Evolutionary conservation across 1,140 invertebrate species (phyloP).

Genomic region (Episyrphus balteatus): DNA sequence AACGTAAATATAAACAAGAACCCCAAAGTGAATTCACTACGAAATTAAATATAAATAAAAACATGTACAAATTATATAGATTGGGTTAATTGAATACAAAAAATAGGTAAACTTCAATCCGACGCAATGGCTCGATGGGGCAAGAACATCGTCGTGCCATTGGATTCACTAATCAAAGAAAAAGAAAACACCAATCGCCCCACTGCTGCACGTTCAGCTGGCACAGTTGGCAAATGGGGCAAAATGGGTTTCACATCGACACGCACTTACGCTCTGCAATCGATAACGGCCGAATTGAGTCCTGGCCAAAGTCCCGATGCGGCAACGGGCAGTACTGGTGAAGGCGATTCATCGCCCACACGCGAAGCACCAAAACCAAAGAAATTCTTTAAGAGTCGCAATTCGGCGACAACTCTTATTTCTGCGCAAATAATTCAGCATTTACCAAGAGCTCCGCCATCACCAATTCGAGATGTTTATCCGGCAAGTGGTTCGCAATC

Average conservation of each 20-base stretch:
- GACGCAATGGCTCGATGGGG: slow-evolving; percentile 48
- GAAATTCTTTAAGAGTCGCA: slow-evolving; percentile 84
- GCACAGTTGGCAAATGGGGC: slow-evolving; percentile 85
- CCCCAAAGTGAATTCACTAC: too few species aligned
- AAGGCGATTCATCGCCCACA: slow-evolving; percentile 39
- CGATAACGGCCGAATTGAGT: slow-evolving; percentile 33
- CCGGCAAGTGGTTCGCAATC: neutral
- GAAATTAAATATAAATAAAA: too few species aligned
- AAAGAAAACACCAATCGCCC: slow-evolving; percentile 81
- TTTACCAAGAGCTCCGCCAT: slow-evolving; percentile 39
- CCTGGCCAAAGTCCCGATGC: slow-evolving; percentile 47
- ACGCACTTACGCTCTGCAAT: slow-evolving; percentile 45
- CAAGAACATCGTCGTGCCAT: slow-evolving; percentile 47
- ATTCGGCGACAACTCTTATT: slow-evolving; percentile 45
- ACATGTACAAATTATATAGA: too few species aligned
- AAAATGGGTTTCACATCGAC: slow-evolving; percentile 87
- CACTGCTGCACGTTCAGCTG: slow-evolving; percentile 74
- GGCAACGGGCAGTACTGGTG: slow-evolving; percentile 41
- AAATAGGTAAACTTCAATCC: neutral
- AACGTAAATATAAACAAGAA: too few species aligned
- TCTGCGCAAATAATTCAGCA: slow-evolving; percentile 44
- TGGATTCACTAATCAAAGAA: slow-evolving; percentile 48
- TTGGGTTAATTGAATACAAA: neutral
- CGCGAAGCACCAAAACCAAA: slow-evolving; percentile 57
- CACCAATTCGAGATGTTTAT: slow-evolving; percentile 28